Percentiles rank a stretch among this genome's conserved stretches.
These are phyloP conservation scores for Buathra laborator DNA, from an alignment of 2,888 invertebrate species.

Conservation along the genomic window DNA sequence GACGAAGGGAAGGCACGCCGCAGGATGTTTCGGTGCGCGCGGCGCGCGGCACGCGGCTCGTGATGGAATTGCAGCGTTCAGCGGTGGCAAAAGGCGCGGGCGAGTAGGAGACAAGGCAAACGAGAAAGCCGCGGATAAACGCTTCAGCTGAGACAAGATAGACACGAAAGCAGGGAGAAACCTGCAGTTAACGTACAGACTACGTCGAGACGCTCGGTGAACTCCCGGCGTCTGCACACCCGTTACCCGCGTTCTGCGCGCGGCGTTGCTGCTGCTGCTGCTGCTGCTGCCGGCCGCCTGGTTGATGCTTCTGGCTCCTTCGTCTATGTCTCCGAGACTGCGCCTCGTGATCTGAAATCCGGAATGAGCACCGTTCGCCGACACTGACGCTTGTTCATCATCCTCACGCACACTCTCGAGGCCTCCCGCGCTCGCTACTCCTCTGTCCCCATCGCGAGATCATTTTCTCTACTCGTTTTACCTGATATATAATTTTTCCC, in stretches of 20 bases:
- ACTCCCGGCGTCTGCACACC: constrained; percentile 48
- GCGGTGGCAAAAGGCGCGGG: constrained; percentile 37
- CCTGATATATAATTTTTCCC: neutral
- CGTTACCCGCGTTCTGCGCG: constrained; percentile 48
- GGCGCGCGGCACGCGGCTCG: constrained; percentile 67
- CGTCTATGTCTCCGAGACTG: constrained; percentile 44
- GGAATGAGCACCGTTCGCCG: constrained; percentile 57
- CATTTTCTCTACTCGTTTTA: neutral
- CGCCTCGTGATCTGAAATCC: constrained; percentile 70
- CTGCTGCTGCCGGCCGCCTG: neutral
- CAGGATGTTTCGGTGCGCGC: constrained; percentile 76
- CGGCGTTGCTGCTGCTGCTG: constrained; percentile 4
- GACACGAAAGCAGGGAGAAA: constrained; percentile 17
- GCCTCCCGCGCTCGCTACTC: constrained; percentile 1
- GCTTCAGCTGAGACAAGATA: too few relatives aligned
- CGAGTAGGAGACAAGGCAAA: constrained; percentile 22
- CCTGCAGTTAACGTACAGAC: constrained; percentile 43
- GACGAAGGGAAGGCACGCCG: constrained; percentile 48
- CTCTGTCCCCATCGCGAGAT: neutral
- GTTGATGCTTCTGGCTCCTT: neutral
- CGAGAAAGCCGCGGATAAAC: neutral
- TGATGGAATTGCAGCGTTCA: constrained; percentile 74
- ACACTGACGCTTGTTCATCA: constrained; percentile 64
- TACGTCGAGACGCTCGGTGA: constrained; percentile 53
- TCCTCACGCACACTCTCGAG: constrained; percentile 47